Percentiles rank a stretch among this genome's conserved stretches.
Conservation (phyloP, 2,888 invertebrate genomes). For the Ectemnius cavifrons region DNA sequence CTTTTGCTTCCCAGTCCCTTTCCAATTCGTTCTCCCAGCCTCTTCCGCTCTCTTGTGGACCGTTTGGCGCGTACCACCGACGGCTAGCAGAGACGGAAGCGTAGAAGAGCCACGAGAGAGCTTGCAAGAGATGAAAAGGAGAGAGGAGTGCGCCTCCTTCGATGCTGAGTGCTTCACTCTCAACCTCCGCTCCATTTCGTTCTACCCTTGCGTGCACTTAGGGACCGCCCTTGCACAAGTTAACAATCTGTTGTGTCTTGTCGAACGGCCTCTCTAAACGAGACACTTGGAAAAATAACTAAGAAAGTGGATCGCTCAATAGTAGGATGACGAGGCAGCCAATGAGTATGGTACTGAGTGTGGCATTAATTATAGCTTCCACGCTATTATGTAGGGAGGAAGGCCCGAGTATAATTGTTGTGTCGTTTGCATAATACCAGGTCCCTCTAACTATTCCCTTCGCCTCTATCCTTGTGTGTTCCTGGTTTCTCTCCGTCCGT, state of each 20-base stretch:
- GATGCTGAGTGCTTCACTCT: neutral
- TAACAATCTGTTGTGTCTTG: no score
- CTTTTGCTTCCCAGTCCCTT: neutral
- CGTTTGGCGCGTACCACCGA: neutral
- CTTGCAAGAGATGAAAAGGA: neutral
- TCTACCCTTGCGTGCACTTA: constrained; percentile 27
- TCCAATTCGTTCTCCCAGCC: constrained; percentile 1
- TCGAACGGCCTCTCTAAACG: no score
- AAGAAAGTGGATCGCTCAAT: no score
- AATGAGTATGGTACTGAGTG: no score
- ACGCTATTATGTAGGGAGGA: constrained; percentile 62
- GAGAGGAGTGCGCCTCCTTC: constrained; percentile 5
- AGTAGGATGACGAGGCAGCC: no score
- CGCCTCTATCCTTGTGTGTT: constrained; percentile 40
- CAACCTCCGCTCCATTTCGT: constrained; percentile 58
- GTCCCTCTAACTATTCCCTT: constrained; percentile 65
- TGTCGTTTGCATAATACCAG: constrained; percentile 74
- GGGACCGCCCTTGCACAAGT: neutral
- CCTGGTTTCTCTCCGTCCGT: constrained; percentile 20
- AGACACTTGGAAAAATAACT: no score
- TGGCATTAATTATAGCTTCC: no score
- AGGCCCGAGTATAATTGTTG: constrained; percentile 72
- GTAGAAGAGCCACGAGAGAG: constrained; percentile 26
- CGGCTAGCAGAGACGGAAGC: constrained; percentile 9
- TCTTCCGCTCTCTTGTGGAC: neutral